Base-by-base conservation (phyloP, 1,140 invertebrate species). In the Uloborus diversus region DNA sequence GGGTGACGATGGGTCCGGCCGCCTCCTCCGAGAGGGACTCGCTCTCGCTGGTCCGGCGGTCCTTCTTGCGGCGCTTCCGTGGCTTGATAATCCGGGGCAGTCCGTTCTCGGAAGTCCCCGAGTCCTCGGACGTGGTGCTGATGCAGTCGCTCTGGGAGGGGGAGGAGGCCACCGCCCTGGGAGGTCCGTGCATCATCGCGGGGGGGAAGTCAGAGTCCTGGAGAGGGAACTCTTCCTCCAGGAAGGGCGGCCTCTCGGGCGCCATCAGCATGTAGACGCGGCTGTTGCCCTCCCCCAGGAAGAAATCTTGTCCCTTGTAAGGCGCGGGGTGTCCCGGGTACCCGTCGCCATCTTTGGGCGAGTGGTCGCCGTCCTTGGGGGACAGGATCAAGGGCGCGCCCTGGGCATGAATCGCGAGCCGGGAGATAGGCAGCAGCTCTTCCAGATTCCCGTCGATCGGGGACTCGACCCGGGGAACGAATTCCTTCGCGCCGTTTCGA, bases 51-150 rank as follows among this genome's bases (percentile, higher is more conserved):
- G 57, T 37, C 4, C 66, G 57, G 20, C 56, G 27, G 83, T 95
- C 94, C 86, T 95, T 95, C 90, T 96, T 96, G 84, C 94, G 90
- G 23, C 94, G 89, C 85, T 96, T 96, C 13, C 94, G 87, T 0
- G 94, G 94, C 85, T 96, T 96, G 83, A 95, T 95, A 64, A 95
- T 94, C 56, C 94, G 89, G 27, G 94, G 94, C 82, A 95, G 85
- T 86, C 92, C 93, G 70, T 91, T 93, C 83, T 94, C 93, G 1
- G 92, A 93, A 3, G 65, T 88, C 13, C 89, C 90, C 73, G 91
- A 93, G 86, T 93, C 92, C 85, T 93, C 92, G 85, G 92, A 93
- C 17, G 68, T 65, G 2, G 57, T 73, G 37, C 69, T 80, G 20
- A 70, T 61, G n/a, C 65, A 71, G 20, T 80, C 79, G 61, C 68